Evolutionary conservation across 37 sponge, comb jelly and placozoan genomes (phyloP), one percentile per base, ranked within the genome.

Genomic region (Crambe crambe): DNA sequence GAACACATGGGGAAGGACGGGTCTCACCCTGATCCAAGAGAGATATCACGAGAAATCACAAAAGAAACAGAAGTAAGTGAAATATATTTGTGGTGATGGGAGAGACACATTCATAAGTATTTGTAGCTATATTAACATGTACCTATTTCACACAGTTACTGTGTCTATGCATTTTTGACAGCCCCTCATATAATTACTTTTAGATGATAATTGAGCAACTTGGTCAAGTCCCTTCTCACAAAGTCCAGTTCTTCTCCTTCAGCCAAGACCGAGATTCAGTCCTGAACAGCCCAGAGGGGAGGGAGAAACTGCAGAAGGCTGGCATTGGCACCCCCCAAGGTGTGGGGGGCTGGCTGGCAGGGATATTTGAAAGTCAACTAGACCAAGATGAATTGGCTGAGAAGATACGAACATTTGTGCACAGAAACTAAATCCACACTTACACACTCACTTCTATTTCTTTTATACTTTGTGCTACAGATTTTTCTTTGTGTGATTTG

Each of bases 1-100:
- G 82, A 87, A 71, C 56, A 40, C 61, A 87, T 87, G 88, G 58
- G 38, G 12, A 39, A 58, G 3, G 74, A 66, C 25, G 68, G 80
- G 3, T 42, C 58, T 30, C 73, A 72, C 31, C 73, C 73, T 23
- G 63, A 61, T 20, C 63, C 63, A 29, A 20, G 6, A 8, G 5
- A 8, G 6, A 61, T 61, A 8, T 20, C 6, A 61, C 63, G 15
- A 21, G 63, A 61, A 20, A 61, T 61, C 15, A 21, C n/a, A 23
- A 61, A 61, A 61, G 63, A 61, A 61, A 47, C 51, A 47, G 51
- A 47, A 12, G 51, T 47, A 12, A 47, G 51, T 15, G 10, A 15
- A 12, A 12, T 47, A 47, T 47, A 47, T 12, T n/a, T n/a, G n/a
- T n/a, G n/a, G n/a, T n/a, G n/a, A n/a, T n/a, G n/a, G n/a, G n/a